Evolutionary conservation across 2,113 vertebrate genomes (phyloP), one percentile per base, ranked within the genome.

Genomic region (Xyrauchen texanus): DNA sequence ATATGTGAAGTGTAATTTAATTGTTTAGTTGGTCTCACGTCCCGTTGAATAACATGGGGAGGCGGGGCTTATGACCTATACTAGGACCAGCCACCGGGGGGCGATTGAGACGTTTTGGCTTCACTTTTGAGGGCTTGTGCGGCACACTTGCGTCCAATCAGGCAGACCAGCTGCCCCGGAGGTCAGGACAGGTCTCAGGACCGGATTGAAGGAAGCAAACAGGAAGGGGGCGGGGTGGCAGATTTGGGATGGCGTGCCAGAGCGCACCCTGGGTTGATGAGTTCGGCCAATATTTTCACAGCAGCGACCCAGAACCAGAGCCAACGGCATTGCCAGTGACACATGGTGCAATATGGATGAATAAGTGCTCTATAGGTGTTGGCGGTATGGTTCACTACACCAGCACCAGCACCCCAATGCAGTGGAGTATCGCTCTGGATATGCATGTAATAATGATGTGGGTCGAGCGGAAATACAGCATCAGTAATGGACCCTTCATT

Each of bases 121-220:
- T n/a, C n/a, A n/a, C n/a, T n/a, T n/a, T n/a, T n/a, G n/a, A n/a
- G n/a, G n/a, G n/a, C n/a, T n/a, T n/a, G n/a, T n/a, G n/a, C n/a
- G n/a, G n/a, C n/a, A n/a, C n/a, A n/a, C n/a, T n/a, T n/a, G n/a
- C n/a, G n/a, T n/a, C n/a, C n/a, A n/a, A n/a, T n/a, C 90, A 89
- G 91, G 91, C 90, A 86, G 88, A 89, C 89, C 92, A 92, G 91
- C 91, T 93, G 92, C 91, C 91, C 91, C 87, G 90, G 90, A 92
- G 92, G 91, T 93, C 90, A 89, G 86, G 21, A 34, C 21, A 34
- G 89, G 85, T 90, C 89, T 87, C 84, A 34, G 21, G 21, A 34
- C 21, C 89, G 88, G 66, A 78, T 85, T 72, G 81, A 65, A 85
- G 52, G 64, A 85, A 81, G 71, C 70, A 70, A 66, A 76, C 83